These are phyloP conservation scores for Elaeidobius kamerunicus DNA, from an alignment of 2,888 invertebrate genomes.

Conservation along the genomic window DNA sequence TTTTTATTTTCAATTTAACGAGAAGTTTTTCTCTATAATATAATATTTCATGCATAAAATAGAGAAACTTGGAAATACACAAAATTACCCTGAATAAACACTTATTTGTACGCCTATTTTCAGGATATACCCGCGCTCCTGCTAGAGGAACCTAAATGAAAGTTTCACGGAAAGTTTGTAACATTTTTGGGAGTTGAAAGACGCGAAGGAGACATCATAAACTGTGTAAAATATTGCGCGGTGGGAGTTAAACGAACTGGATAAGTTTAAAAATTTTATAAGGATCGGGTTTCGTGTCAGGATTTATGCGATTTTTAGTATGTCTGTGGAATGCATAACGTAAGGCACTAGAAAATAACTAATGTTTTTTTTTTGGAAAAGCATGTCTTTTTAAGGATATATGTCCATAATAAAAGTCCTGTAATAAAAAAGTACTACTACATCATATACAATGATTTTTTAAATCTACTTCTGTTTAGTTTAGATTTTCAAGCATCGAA, in stretches of 20 bases:
- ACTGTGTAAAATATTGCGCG: constrained; percentile 28
- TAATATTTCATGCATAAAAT: no score
- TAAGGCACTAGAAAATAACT: constrained; percentile 4
- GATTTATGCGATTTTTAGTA: constrained; percentile 23
- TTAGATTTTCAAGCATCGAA: no score
- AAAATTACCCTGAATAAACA: no score
- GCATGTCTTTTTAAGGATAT: no score
- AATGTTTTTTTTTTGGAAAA: no score
- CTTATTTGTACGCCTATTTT: background rate
- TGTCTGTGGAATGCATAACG: constrained; percentile 11
- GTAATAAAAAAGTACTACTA: no score
- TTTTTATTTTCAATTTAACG: no score
- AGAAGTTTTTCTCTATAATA: no score
- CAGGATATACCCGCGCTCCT: constrained; percentile 8
- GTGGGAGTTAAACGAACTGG: constrained; percentile 26
- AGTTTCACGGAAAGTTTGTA: constrained; percentile 25
- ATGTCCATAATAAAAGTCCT: no score
- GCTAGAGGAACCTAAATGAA: constrained; percentile 21
- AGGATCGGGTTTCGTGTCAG: constrained; percentile 24
- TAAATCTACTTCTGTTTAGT: no score
- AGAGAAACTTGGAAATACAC: no score
- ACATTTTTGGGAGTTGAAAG: constrained; percentile 28
- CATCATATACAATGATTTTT: no score
- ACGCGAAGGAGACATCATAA: constrained; percentile 31
- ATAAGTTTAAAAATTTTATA: constrained; percentile 30